A percentile compares a stretch with the other conserved stretches of the same genome.
These are phyloP conservation scores for Lycaena phlaeas DNA, from an alignment of 2,888 invertebrate species.

Conservation along the genomic window DNA sequence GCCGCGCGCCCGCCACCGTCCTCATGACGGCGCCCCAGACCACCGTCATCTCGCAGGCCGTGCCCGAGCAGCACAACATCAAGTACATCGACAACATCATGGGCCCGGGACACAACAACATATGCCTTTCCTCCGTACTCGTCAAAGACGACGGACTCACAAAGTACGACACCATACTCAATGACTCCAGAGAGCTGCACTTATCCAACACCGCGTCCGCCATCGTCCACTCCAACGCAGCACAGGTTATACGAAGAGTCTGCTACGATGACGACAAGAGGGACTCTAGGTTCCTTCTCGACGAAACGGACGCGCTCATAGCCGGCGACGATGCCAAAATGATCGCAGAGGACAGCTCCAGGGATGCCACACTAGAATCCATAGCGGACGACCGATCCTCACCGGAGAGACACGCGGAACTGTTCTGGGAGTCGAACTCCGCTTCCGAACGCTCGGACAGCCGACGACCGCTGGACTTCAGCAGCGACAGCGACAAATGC, in stretches of 20 bases:
- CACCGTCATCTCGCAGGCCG: constrained; percentile 57
- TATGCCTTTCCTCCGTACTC: constrained; percentile 41
- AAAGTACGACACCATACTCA: constrained; percentile 46
- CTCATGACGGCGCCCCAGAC: constrained; percentile 54
- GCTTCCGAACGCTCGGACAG: constrained; percentile 48
- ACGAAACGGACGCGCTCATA: constrained; percentile 40
- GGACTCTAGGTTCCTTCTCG: constrained; percentile 36
- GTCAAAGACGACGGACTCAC: constrained; percentile 50
- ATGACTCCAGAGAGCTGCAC: constrained; percentile 46
- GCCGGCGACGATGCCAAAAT: constrained; percentile 47
- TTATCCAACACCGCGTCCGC: constrained; percentile 48
- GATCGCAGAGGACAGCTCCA: constrained; percentile 44
- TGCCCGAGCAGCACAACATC: constrained; percentile 44
- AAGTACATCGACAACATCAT: constrained; percentile 53
- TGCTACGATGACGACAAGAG: constrained; percentile 45
- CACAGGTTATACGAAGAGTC: constrained; percentile 59
- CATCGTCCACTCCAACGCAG: constrained; percentile 51
- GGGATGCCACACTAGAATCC: constrained; percentile 41
- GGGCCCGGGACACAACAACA: constrained; percentile 37
- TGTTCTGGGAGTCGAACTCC: constrained; percentile 63
- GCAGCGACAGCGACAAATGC: constrained; percentile 64
- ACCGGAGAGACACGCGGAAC: constrained; percentile 50
- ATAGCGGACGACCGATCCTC: constrained; percentile 45
- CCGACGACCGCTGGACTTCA: constrained; percentile 47
- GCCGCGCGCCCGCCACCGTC: constrained; percentile 50